Evolutionary conservation across 2,888 invertebrate genomes (phyloP).

Genomic region (Linnaemya vulpina): DNA sequence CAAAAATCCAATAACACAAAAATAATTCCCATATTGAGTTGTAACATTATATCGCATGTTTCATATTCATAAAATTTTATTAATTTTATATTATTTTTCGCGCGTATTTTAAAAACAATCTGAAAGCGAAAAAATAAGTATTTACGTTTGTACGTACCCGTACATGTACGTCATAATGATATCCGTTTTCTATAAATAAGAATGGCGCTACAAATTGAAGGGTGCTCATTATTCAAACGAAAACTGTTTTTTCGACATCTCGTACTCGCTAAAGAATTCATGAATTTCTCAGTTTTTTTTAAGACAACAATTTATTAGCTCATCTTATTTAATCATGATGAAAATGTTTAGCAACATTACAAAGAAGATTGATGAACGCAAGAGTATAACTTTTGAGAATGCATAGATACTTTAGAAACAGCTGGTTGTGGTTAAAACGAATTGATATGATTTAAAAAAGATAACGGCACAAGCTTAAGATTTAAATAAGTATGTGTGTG

Average conservation of each 20-base stretch:
- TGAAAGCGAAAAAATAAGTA: not conserved
- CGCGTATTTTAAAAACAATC: conserved; percentile 2
- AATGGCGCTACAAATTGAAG: conserved; percentile 1
- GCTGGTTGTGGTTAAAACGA: conserved; percentile 1
- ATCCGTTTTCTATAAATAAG: conserved; percentile 9
- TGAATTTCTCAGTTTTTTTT: conserved; percentile 4
- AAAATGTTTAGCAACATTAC: conserved; percentile 54
- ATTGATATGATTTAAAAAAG: no score
- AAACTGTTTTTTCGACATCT: conserved; percentile 3
- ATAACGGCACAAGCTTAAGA: no score
- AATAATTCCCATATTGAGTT: not conserved
- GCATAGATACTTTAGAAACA: not conserved
- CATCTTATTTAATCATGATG: not conserved
- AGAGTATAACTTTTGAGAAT: not conserved
- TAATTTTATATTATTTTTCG: not conserved
- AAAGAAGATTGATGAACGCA: not conserved
- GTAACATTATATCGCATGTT: not conserved
- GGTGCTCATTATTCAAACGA: conserved; percentile 10
- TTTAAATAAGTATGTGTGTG: no score
- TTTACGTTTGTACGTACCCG: no score
- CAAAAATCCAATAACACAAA: not conserved
- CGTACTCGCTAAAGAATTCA: conserved; percentile 6
- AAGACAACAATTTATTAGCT: conserved; percentile 3
- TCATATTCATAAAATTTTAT: not conserved
- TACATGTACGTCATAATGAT: not conserved